phyloP scores from a whole-genome alignment of 2,797 vertebrate species.

The Rhynchotus rufescens region DNA sequence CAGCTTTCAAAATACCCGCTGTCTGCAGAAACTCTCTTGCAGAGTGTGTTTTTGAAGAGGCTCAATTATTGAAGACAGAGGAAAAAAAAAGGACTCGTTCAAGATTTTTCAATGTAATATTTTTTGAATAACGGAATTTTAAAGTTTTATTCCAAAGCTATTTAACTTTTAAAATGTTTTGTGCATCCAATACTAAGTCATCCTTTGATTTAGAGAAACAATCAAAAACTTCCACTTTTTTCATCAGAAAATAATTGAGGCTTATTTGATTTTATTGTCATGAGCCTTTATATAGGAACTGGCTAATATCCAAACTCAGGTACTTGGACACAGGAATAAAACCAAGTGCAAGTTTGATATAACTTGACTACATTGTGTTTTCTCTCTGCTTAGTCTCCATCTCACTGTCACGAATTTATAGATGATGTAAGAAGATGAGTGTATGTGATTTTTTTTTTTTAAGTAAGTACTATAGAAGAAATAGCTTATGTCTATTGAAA shows the following conservation, averaged over 20 bases:
- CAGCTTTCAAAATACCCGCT: not conserved
- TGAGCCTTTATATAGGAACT: not conserved
- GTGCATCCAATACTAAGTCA: not conserved
- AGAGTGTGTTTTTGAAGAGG: constrained; percentile 11
- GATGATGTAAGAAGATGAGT: not conserved
- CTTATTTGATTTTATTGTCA: not conserved
- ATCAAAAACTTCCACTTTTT: not conserved
- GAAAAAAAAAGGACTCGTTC: not conserved
- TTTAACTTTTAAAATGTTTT: not conserved
- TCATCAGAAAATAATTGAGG: not conserved
- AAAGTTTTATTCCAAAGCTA: constrained; percentile 2
- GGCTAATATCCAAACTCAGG: not conserved
- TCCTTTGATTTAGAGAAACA: not conserved
- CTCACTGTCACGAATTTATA: not conserved
- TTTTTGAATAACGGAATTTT: not conserved
- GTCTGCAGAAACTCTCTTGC: not conserved
- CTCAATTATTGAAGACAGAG: not conserved
- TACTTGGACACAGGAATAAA: constrained; percentile 1
- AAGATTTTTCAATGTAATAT: constrained; percentile 12
- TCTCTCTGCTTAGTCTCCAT: not conserved
- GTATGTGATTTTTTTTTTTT: not conserved
- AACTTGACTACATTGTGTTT: not conserved
- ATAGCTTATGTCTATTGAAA: not conserved
- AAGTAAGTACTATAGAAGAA: not conserved
- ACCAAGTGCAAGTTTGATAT: not conserved